Percentiles rank a stretch among this genome's conserved stretches.
Evolutionary conservation across 2,113 vertebrate species (phyloP).

Genomic region (Clarias batrachus): DNA sequence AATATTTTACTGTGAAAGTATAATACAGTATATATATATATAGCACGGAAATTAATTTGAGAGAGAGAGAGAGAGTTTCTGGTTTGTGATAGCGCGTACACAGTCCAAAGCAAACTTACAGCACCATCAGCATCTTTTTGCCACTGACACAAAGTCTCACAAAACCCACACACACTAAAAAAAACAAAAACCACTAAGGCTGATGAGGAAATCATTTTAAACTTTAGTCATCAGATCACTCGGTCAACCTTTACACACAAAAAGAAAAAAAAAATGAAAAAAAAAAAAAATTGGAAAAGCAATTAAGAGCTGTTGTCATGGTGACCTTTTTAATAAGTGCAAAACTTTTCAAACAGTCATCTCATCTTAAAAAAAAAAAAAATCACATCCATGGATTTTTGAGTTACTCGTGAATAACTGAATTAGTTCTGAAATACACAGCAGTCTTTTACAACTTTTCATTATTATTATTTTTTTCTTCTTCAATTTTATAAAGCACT

Average conservation of each 20-base stretch:
- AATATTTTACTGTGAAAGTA: background rate
- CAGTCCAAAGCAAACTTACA: conserved; percentile 16
- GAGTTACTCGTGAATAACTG: background rate
- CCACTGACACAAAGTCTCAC: background rate
- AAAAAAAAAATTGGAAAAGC: too few species aligned
- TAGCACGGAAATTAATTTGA: too few species aligned
- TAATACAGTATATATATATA: too few species aligned
- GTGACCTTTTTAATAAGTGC: background rate
- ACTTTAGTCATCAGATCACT: background rate
- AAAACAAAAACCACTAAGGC: background rate
- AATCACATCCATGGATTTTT: background rate
- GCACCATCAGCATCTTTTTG: conserved; percentile 23
- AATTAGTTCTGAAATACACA: background rate
- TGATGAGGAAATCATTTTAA: background rate
- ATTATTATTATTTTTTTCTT: too few species aligned
- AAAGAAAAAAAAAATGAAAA: background rate
- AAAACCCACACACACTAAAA: background rate
- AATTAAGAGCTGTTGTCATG: background rate
- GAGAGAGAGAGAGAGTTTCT: background rate
- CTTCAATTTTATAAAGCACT: background rate
- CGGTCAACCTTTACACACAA: background rate
- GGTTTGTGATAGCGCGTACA: conserved; percentile 25
- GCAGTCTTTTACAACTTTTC: background rate
- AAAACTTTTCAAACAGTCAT: background rate
- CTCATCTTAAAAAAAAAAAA: background rate